phyloP scores from a whole-genome alignment of 2,113 vertebrate species.

The Xyliphius kryptos region DNA sequence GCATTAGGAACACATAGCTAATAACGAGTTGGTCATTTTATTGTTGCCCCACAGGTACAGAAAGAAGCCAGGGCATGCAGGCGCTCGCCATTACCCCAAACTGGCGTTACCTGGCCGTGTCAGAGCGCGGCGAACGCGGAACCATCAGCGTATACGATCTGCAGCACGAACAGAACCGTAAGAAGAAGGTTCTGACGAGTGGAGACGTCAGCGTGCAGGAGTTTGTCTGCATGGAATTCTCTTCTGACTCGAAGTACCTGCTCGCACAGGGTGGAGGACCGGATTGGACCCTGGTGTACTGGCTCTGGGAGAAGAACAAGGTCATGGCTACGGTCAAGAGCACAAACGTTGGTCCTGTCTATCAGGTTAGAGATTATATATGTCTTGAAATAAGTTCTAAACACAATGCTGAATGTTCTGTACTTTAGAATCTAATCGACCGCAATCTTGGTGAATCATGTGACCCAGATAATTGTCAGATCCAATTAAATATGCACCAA shows the following conservation, averaged over 20 bases:
- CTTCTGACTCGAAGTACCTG: slow-evolving; percentile 80
- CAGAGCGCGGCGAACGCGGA: slow-evolving; percentile 68
- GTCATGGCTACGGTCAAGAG: slow-evolving; percentile 68
- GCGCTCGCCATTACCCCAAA: slow-evolving; percentile 79
- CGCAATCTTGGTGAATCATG: no score
- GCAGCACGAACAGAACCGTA: slow-evolving; percentile 67
- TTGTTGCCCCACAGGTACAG: slow-evolving; percentile 60
- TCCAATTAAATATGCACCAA: no score
- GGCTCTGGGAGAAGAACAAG: slow-evolving; percentile 88
- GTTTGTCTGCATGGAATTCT: slow-evolving; percentile 81
- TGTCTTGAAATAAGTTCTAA: no score
- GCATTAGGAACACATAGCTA: no score
- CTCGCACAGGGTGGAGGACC: slow-evolving; percentile 73
- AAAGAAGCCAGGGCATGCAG: slow-evolving; percentile 71
- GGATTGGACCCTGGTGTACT: slow-evolving; percentile 71
- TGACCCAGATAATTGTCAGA: no score
- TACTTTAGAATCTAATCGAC: no score
- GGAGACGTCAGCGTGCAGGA: slow-evolving; percentile 59
- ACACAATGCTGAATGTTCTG: no score
- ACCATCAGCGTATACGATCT: slow-evolving; percentile 78
- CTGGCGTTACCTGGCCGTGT: no score
- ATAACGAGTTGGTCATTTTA: background rate
- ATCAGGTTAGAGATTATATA: no score
- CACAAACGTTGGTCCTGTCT: slow-evolving; percentile 54
- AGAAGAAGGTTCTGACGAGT: slow-evolving; percentile 65